phyloP scores from a whole-genome alignment of 2,797 vertebrate genomes.

The Phoeniculus purpureus region DNA sequence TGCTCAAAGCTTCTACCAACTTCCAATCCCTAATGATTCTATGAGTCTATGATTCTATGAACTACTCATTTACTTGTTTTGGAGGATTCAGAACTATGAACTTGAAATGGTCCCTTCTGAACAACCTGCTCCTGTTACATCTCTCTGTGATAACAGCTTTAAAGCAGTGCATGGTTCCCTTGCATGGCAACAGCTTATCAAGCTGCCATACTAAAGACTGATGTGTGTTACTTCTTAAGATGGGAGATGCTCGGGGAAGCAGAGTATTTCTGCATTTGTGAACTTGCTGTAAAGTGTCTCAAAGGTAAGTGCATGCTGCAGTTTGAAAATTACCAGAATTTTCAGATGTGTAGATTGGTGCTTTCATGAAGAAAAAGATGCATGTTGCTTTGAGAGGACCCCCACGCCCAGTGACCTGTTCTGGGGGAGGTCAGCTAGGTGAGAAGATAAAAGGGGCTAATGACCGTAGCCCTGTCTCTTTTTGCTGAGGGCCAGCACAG shows the following conservation, averaged over 20 bases:
- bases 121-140: neutral
- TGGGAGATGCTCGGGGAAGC: neutral
- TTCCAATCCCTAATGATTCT: no score
- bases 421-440: no score
- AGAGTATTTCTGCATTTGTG: neutral
- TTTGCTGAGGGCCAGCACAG: no score
- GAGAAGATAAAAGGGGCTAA: no score
- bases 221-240: constrained; percentile 2
- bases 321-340: no score
- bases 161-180: neutral
- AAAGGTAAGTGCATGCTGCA: neutral
- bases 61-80: neutral
- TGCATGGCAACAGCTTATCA: neutral
- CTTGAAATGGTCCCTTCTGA: neutral
- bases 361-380: no score
- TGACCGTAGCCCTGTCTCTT: no score
- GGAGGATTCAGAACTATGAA: neutral
- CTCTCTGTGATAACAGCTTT: neutral
- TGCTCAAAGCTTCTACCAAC: neutral
- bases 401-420: no score
- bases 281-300: neutral
- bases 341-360: no score
- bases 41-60: no score
- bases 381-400: no score
- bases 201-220: neutral